A percentile compares a stretch with the other conserved stretches of the same genome.
These are phyloP conservation scores for Aleiodes testaceus DNA, from an alignment of 2,888 invertebrate species.

Conservation along the genomic window DNA sequence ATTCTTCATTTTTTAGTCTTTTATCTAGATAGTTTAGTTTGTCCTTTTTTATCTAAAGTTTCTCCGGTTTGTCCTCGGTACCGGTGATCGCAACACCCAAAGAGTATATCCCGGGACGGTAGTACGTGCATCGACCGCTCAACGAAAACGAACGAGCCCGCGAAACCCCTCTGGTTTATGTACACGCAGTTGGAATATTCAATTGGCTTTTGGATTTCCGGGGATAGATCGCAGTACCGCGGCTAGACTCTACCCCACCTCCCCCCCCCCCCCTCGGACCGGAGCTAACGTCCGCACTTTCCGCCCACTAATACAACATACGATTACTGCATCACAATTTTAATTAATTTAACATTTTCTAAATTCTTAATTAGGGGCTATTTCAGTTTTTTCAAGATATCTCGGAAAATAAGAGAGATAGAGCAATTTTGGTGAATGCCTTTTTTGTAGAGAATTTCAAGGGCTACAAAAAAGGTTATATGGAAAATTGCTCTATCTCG, in stretches of 20 bases:
- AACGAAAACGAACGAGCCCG: constrained; percentile 30
- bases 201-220: constrained; percentile 33
- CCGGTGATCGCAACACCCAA: too few species aligned
- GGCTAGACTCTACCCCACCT: neutral
- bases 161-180: constrained; percentile 30
- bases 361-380: too few species aligned
- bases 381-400: too few species aligned
- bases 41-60: constrained; percentile 27
- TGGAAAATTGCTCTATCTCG: too few species aligned
- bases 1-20: neutral
- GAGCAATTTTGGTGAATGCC: too few species aligned
- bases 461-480: too few species aligned
- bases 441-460: too few species aligned
- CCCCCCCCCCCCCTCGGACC: neutral
- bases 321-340: constrained; percentile 9
- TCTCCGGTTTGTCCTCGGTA: neutral
- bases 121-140: constrained; percentile 34
- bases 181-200: constrained; percentile 36
- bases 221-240: neutral
- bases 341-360: too few species aligned
- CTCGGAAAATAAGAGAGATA: too few species aligned
- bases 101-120: neutral
- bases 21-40: neutral
- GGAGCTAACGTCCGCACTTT: constrained; percentile 34
- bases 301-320: constrained; percentile 23